phyloP scores from a whole-genome alignment of 64 coral and sea anemone genomes.

The Platygyra sinensis region DNA sequence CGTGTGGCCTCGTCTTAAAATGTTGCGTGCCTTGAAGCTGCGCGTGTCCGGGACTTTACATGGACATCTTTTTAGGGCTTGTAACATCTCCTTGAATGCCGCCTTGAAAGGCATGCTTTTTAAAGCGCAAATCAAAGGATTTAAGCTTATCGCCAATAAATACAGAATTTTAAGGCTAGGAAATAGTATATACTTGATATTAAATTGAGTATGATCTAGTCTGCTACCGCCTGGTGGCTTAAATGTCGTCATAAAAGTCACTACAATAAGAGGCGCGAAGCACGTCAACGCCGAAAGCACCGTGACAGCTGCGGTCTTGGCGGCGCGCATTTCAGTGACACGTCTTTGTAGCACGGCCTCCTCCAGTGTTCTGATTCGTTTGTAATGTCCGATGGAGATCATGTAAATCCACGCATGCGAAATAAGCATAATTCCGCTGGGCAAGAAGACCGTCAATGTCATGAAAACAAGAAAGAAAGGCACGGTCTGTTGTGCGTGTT shows the following conservation, averaged over 20 bases:
- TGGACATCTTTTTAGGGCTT: neutral
- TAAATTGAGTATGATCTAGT: neutral
- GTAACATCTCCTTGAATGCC: neutral
- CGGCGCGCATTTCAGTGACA: constrained; percentile 42
- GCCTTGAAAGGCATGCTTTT: constrained; percentile 33
- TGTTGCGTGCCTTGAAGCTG: neutral
- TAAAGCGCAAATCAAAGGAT: constrained; percentile 33
- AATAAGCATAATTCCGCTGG: constrained; percentile 34
- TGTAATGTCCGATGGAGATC: constrained; percentile 1
- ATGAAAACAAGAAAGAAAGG: constrained; percentile 24
- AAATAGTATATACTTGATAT: constrained; percentile 20
- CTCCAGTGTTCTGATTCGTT: neutral
- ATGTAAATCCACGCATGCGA: constrained; percentile 35
- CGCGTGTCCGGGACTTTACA: no score
- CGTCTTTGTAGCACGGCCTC: constrained; percentile 16
- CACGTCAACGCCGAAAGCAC: constrained; percentile 32
- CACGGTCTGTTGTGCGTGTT: neutral
- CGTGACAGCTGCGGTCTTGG: neutral
- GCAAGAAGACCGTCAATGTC: neutral
- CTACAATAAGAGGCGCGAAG: constrained; percentile 11
- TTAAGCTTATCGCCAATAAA: constrained; percentile 17
- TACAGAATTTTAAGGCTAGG: constrained; percentile 24
- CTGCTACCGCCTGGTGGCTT: neutral
- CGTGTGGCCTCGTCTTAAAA: no score
- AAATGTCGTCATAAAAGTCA: neutral